These are phyloP conservation scores for Sialis lutaria DNA, from an alignment of 2,888 invertebrate genomes.

Conservation along the genomic window DNA sequence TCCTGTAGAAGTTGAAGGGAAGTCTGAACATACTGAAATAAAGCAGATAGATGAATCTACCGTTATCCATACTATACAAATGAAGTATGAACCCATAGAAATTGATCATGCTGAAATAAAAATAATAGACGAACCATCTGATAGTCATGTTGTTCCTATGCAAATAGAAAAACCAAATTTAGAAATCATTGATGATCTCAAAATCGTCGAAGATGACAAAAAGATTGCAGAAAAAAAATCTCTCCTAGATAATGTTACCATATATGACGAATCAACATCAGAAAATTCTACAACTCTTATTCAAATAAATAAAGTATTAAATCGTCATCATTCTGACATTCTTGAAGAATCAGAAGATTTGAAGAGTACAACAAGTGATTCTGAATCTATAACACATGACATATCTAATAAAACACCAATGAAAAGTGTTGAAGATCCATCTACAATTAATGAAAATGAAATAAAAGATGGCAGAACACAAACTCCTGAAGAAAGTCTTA, in stretches of 20 bases:
- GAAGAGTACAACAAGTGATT: too few relatives aligned
- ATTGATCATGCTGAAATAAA: conserved; percentile 13
- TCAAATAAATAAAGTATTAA: too few relatives aligned
- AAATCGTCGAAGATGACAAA: not conserved
- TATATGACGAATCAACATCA: too few relatives aligned
- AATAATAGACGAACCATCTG: conserved; percentile 16
- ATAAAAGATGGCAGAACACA: conserved; percentile 10
- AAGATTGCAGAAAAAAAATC: too few relatives aligned
- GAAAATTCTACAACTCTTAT: too few relatives aligned
- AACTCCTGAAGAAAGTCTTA: conserved; percentile 15
- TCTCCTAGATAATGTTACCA: too few relatives aligned
- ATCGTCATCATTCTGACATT: too few relatives aligned
- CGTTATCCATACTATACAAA: not conserved
- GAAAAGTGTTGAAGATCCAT: too few relatives aligned
- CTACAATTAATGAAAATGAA: not conserved
- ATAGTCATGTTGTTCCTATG: conserved; percentile 11
- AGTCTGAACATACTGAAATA: conserved; percentile 12
- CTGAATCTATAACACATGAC: too few relatives aligned
- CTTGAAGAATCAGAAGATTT: too few relatives aligned
- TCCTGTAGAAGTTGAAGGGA: conserved; percentile 12
- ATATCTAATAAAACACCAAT: too few relatives aligned
- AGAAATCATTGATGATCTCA: not conserved
- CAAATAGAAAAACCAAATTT: not conserved
- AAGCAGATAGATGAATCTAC: conserved; percentile 10
- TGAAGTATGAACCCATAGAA: conserved; percentile 11